Percentiles rank a stretch among this genome's conserved stretches.
phyloP scores from a whole-genome alignment of 2,113 vertebrate species.

The Asarcornis scutulata region DNA sequence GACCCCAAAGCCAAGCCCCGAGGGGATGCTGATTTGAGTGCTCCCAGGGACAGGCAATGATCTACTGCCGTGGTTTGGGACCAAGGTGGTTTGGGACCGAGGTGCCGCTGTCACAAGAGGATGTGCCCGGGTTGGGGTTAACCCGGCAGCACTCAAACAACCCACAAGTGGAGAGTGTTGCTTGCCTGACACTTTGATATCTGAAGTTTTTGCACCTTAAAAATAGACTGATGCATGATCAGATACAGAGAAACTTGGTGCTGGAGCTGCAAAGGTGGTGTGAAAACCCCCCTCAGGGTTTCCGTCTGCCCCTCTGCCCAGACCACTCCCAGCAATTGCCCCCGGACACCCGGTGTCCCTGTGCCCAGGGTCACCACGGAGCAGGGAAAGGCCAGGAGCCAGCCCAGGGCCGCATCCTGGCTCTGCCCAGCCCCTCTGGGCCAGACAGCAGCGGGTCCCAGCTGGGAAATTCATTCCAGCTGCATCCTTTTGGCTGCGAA shows the following conservation, averaged over 20 bases:
- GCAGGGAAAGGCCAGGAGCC: not conserved
- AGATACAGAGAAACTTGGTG: not conserved
- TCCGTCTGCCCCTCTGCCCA: not conserved
- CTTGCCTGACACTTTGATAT: not conserved
- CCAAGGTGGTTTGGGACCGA: too few relatives aligned
- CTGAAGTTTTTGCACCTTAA: not conserved
- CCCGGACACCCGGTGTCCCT: too few relatives aligned
- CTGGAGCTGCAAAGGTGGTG: not conserved
- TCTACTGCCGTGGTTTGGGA: not conserved
- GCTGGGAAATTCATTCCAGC: not conserved
- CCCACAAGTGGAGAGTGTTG: not conserved
- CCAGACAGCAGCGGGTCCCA: not conserved
- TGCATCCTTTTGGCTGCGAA: not conserved
- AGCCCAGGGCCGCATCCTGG: not conserved
- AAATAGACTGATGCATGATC: not conserved
- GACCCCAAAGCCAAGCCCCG: not conserved
- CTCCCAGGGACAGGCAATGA: not conserved
- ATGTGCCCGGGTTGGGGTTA: not conserved
- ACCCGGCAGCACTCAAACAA: not conserved
- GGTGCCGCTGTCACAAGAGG: fast-evolving
- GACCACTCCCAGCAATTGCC: not conserved
- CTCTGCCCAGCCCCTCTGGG: not conserved
- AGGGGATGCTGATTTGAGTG: not conserved
- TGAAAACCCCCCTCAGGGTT: not conserved
- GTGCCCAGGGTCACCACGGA: too few relatives aligned